Evolutionary conservation across 2,888 invertebrate species (phyloP), one percentile per base, ranked within the genome.

Genomic region (Carterocephalus palaemon): DNA sequence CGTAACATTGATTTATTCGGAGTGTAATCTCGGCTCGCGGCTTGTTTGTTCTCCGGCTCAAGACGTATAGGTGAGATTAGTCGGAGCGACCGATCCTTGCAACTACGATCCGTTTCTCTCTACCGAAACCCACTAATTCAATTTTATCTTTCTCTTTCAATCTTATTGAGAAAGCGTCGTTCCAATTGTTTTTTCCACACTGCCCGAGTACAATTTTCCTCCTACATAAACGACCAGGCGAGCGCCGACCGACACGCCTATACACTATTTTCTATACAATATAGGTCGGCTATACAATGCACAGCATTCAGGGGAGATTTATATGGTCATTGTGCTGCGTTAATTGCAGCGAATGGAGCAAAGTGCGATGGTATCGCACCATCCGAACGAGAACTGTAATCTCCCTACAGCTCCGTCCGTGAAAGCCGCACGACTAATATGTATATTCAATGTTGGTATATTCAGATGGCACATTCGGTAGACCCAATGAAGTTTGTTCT

Each of bases 1-100:
- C 78, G 82, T 79, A 84, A 82, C 84, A 85, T 84, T 85, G 85
- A 86, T 86, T 86, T 86, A 85, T 86, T 81, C 77, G 66, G 58
- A 73, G 70, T 75, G 74, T 84, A 85, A 85, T 85, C 85, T 81
- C 71, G 69, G 73, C 78, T 75, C 76, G 78, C 71, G 80, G 82
- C 75, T 79, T 86, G 85, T 86, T 86, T 85, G 84, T 84, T 78
- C 77, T 75, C 69, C 70, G 80, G 76, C 82, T 83, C 67, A 67
- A 79, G 80, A 82, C 76, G 78, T 83, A 81, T 81, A 78, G 75
- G 77, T 72, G 70, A 80, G 82, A 83, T 84, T 81, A 80, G 67
- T 66, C 68, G 62, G 59, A 59, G 63, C 73, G 73, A 72, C 67
- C 73, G 66, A 69, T 67, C 68, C 64, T 50, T 60, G 56, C 62